Percentiles rank a stretch among this genome's conserved stretches.
phyloP scores from a whole-genome alignment of 1,140 invertebrate species.

The Lucilia sericata region DNA sequence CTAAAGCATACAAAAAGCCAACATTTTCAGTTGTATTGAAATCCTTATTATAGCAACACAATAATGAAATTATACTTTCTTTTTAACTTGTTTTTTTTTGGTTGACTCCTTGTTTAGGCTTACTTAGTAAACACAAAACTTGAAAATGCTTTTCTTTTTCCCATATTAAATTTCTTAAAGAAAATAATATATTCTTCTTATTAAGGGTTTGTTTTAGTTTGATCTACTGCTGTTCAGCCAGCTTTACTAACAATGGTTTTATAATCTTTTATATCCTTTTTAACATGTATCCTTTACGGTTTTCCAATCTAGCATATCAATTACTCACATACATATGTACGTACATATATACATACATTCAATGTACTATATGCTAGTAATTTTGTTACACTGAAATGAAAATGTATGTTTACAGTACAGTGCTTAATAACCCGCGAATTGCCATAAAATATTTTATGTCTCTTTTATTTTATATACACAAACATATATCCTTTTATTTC shows the following conservation, averaged over 20 bases:
- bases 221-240: background rate
- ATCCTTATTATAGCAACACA: background rate
- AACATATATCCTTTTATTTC: too few relatives aligned
- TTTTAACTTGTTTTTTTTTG: conserved; percentile 21
- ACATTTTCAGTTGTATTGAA: background rate
- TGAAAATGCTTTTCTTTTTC: background rate
- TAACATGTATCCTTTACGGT: conserved; percentile 26
- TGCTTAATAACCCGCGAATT: conserved; percentile 43
- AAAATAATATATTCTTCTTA: conserved; percentile 3
- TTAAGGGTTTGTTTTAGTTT: background rate
- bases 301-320: conserved; percentile 21
- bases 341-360: too few relatives aligned
- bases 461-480: background rate
- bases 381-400: background rate
- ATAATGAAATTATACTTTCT: conserved; percentile 28
- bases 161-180: conserved; percentile 9
- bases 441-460: conserved; percentile 42
- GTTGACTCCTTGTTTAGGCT: too few relatives aligned
- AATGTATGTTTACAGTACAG: too few relatives aligned
- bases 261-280: conserved; percentile 11
- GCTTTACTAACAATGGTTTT: background rate
- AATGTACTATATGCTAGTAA: background rate
- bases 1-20: background rate
- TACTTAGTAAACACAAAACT: background rate
- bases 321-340: background rate